A percentile compares a stretch with the other conserved stretches of the same genome.
Conservation (phyloP, 2,113 vertebrate genomes). For the Epinephelus fuscoguttatus region DNA sequence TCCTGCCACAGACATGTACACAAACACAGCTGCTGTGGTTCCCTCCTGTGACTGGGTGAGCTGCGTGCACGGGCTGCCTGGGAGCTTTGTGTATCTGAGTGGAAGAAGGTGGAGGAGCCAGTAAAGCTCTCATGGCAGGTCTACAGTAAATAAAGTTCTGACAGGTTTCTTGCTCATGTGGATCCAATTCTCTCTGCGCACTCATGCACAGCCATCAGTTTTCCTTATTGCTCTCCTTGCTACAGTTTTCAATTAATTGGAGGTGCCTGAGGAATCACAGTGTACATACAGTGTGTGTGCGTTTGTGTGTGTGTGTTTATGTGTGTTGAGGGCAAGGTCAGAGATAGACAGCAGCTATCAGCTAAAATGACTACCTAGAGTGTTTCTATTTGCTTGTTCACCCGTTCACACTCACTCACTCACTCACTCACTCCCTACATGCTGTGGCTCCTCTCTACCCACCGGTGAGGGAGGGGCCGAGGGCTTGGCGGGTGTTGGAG, state of each 20-base stretch:
- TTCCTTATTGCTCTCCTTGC: slow-evolving; percentile 21
- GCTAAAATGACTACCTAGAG: slow-evolving; percentile 43
- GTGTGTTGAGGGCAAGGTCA: slow-evolving; percentile 61
- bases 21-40: slow-evolving; percentile 62
- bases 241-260: slow-evolving; percentile 55
- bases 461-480: background rate
- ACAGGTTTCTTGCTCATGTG: slow-evolving; percentile 34
- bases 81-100: slow-evolving; percentile 33
- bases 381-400: slow-evolving; percentile 31
- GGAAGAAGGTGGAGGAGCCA: slow-evolving; percentile 9
- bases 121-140: slow-evolving; percentile 48
- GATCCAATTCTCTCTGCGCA: slow-evolving; percentile 31
- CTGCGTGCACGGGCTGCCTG: background rate
- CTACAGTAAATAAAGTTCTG: slow-evolving; percentile 61
- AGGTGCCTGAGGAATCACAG: background rate
- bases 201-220: slow-evolving; percentile 17
- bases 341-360: slow-evolving; percentile 43
- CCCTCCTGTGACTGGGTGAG: slow-evolving; percentile 23
- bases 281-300: slow-evolving; percentile 3
- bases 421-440: slow-evolving; percentile 9
- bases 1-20: slow-evolving; percentile 51
- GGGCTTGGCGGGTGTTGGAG: background rate
- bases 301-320: background rate
- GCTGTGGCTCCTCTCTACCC: slow-evolving; percentile 1
- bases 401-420: slow-evolving; percentile 13